Evolutionary conservation across 1,140 invertebrate species (phyloP).

Genomic region (Drosophila ogumai): DNA sequence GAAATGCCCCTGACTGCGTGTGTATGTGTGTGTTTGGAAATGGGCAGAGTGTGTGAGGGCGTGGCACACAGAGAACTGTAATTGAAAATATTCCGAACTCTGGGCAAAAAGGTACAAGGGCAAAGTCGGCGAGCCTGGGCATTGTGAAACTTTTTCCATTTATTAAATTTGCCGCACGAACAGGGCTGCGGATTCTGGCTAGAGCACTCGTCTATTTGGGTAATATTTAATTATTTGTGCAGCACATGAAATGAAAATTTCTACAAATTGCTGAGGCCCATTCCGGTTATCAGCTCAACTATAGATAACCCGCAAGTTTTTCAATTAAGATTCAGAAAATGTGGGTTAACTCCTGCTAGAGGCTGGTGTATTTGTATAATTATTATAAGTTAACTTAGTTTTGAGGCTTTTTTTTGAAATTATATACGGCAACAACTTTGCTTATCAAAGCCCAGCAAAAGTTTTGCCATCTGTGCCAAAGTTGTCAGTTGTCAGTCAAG

Average conservation of each 20-base stretch:
- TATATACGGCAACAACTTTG: neutral
- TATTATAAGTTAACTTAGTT: neutral
- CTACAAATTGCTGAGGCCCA: constrained; percentile 9
- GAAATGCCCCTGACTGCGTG: constrained; percentile 24
- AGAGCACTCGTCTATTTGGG: constrained; percentile 23
- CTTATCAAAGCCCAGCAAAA: constrained; percentile 9
- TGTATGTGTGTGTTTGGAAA: constrained; percentile 3
- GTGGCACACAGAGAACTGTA: constrained; percentile 63
- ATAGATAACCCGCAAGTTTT: constrained; percentile 13
- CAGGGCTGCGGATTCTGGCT: constrained; percentile 8
- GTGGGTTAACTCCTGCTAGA: neutral
- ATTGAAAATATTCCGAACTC: constrained; percentile 77
- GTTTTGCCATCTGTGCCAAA: constrained; percentile 17
- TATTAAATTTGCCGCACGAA: constrained; percentile 75
- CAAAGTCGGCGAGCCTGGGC: constrained; percentile 27
- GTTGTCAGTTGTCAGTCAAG: constrained; percentile 25
- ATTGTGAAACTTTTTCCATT: constrained; percentile 75
- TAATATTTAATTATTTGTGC: constrained; percentile 67
- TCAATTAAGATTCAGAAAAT: constrained; percentile 17
- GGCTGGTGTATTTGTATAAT: neutral
- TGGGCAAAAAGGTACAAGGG: constrained; percentile 39
- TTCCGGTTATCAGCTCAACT: constrained; percentile 20
- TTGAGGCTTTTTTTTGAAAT: neutral
- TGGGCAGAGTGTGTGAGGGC: constrained; percentile 14
- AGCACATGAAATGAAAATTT: constrained; percentile 27